Percentiles rank a stretch among this genome's conserved stretches.
Evolutionary conservation across 2,113 vertebrate species (phyloP).

Genomic region (Columbina picui): DNA sequence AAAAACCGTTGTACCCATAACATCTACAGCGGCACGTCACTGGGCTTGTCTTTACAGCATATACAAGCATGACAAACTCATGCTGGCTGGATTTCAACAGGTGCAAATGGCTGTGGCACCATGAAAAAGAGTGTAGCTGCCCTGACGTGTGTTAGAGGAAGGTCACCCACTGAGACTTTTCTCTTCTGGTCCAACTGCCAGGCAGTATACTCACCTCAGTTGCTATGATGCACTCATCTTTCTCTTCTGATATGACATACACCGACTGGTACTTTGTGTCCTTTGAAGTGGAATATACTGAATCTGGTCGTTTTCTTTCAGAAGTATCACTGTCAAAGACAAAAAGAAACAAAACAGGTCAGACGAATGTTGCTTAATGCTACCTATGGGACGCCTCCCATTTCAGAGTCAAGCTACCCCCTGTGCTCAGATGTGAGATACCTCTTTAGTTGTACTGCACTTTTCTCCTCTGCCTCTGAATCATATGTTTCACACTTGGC

Average conservation of each 20-base stretch:
- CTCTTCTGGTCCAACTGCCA: neutral
- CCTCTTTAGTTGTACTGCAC: slow-evolving; percentile 85
- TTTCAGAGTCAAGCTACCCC: neutral
- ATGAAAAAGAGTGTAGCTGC: neutral
- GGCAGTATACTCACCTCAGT: slow-evolving; percentile 89
- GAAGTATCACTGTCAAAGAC: slow-evolving; percentile 80
- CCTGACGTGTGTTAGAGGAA: neutral
- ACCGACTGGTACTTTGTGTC: slow-evolving; percentile 99
- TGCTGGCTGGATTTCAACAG: neutral
- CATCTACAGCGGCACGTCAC: neutral
- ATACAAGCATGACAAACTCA: neutral
- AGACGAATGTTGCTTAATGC: neutral
- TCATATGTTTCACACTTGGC: slow-evolving; percentile 83
- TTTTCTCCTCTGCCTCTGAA: slow-evolving; percentile 84
- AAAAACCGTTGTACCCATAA: neutral
- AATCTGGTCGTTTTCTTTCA: slow-evolving; percentile 85
- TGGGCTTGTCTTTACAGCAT: neutral
- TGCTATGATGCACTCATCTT: slow-evolving; percentile 97
- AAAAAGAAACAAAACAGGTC: slow-evolving; percentile 49
- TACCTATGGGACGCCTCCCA: neutral
- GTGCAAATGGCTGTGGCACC: neutral
- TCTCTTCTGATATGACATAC: slow-evolving; percentile 95
- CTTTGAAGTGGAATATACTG: slow-evolving; percentile 81
- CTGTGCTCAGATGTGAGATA: slow-evolving; percentile 10
- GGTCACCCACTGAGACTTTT: fast-evolving